Base-by-base conservation (phyloP, 2,888 invertebrate genomes). In the Hirtodrosophila alboralis region DNA sequence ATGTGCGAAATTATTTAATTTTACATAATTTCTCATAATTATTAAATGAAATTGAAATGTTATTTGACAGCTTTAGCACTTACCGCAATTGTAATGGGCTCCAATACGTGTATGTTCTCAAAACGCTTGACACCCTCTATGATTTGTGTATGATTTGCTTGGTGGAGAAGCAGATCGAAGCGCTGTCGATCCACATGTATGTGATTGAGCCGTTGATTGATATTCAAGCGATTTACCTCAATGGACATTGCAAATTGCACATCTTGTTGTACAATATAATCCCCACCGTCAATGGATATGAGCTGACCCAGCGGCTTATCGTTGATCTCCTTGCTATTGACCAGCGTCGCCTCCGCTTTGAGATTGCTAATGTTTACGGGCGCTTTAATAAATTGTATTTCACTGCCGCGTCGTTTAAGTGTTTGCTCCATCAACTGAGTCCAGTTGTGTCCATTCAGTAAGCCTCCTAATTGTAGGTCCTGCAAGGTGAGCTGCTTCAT, bases 361-460 rank as follows among this genome's bases (percentile, higher is more conserved):
- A 92, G 63, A 30, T 84, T 81, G 30, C 47, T 59, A 2, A 90
- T 73, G 5, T 70, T 63, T 0, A 76, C 70, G 1, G 75, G 43
- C 2, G 84, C 72, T 21, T 87, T 90, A 3, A 93, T 81, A 27
- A 86, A 84, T 87, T 93, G 93, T 71, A 92, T 78, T 1, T 78
- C 61, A 0, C 7, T 27, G 34, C 92, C 92, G 1, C 70, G 69
- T 13, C 89, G 90, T 83, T 90, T 92, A 8, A 94, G 81, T 0
- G 91, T 89, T 63, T 91, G 90, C 45, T 91, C 87, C 16, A 91
- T 60, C 21, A 93, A 77, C 7, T 90, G 83, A 0, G 84, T 66
- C 69, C 93, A 89, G 48, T 88, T 87, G 3, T 91, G 77, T 7
- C 90, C 89, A 79, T 93, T 93, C 0, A 93, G 77, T 8, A 84